Conservation (phyloP, 1,140 invertebrate genomes). For the Drosophila burlai region DNA sequence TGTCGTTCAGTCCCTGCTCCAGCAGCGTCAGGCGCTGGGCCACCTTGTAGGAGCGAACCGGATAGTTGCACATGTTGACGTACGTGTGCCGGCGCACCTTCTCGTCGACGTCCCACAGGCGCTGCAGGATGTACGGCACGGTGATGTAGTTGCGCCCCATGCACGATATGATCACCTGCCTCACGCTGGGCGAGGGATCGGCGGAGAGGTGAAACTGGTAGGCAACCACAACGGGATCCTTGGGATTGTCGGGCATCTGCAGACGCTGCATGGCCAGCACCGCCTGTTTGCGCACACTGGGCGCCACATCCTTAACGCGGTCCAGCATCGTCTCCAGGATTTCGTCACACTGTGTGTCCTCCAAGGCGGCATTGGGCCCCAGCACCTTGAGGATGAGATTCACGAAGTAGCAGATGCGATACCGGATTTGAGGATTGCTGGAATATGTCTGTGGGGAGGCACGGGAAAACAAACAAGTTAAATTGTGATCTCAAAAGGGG, state of each 20-base stretch:
- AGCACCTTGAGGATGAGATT: slow-evolving; percentile 90
- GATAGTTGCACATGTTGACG: slow-evolving; percentile 89
- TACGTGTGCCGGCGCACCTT: slow-evolving; percentile 91
- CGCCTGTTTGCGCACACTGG: slow-evolving; percentile 91
- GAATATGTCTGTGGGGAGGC: slow-evolving; percentile 61
- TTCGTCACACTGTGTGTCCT: slow-evolving; percentile 91
- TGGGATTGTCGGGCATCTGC: slow-evolving; percentile 91
- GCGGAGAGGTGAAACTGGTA: slow-evolving; percentile 91
- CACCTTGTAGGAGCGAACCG: slow-evolving; percentile 89
- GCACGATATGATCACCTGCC: slow-evolving; percentile 88
- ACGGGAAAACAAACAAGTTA: not conserved
- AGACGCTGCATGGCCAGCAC: slow-evolving; percentile 91
- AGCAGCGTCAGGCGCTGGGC: slow-evolving; percentile 89
- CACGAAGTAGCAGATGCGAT: slow-evolving; percentile 91
- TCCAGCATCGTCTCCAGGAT: slow-evolving; percentile 90
- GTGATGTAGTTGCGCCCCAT: slow-evolving; percentile 89
- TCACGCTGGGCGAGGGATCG: slow-evolving; percentile 91
- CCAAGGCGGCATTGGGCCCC: slow-evolving; percentile 91
- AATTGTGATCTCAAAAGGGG: not conserved
- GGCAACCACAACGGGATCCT: slow-evolving; percentile 92
- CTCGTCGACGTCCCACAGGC: slow-evolving; percentile 91
- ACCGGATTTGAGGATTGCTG: slow-evolving; percentile 87
- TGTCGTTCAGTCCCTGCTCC: slow-evolving; percentile 89
- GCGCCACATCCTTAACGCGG: slow-evolving; percentile 86
- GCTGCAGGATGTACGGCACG: slow-evolving; percentile 88